phyloP scores from a whole-genome alignment of 2,797 vertebrate genomes.

The Rhinatrema bivittatum region DNA sequence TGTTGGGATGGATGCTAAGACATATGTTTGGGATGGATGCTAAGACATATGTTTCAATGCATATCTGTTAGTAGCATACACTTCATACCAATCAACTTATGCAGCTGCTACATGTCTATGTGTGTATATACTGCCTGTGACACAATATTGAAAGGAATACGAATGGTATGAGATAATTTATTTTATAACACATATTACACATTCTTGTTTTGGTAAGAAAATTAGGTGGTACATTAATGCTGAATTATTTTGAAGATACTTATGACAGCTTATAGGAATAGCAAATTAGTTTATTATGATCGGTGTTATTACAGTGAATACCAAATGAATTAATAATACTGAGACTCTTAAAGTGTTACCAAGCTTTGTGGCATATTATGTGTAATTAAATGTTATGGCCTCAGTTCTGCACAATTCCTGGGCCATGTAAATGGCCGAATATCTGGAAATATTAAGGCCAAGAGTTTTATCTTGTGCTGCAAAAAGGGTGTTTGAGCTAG shows the following conservation, averaged over 20 bases:
- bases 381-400: conserved; percentile 34
- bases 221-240: conserved; percentile 41
- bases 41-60: too few relatives aligned
- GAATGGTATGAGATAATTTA: conserved; percentile 20
- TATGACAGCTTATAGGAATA: conserved; percentile 32
- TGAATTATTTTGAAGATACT: conserved; percentile 42
- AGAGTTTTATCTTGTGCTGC: too few relatives aligned
- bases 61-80: too few relatives aligned
- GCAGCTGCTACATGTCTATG: not conserved
- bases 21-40: too few relatives aligned
- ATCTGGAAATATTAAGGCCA: too few relatives aligned
- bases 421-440: too few relatives aligned
- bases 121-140: not conserved
- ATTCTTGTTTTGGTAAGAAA: conserved; percentile 35
- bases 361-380: conserved; percentile 23
- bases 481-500: too few relatives aligned
- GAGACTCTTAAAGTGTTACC: conserved; percentile 39
- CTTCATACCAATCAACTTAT: too few relatives aligned
- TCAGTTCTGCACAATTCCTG: too few relatives aligned
- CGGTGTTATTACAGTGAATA: conserved; percentile 46
- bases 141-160: conserved; percentile 20
- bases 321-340: conserved; percentile 49
- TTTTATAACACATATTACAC: conserved; percentile 18
- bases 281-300: conserved; percentile 50
- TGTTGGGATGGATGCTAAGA: too few relatives aligned